Evolutionary conservation across 2,113 vertebrate species (phyloP).

Genomic region (Camelus bactrianus): DNA sequence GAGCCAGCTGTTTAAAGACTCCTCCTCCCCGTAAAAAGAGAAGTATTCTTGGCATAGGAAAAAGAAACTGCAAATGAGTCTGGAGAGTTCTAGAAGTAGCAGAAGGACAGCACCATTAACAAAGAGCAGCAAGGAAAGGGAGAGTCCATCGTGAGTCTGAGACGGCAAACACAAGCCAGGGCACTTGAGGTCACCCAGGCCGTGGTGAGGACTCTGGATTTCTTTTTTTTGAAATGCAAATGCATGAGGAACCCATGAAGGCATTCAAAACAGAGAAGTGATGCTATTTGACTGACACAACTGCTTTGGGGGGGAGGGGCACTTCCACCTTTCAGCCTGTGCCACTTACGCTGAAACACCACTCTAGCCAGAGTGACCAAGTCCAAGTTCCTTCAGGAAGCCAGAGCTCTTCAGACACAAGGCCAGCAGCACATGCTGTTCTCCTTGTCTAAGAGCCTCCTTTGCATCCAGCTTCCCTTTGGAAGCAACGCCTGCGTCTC

Average conservation of each 20-base stretch:
- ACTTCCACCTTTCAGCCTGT: background rate
- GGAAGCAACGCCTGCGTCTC: background rate
- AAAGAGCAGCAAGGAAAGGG: background rate
- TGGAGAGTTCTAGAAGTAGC: background rate
- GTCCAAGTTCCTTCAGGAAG: background rate
- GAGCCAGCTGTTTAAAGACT: background rate
- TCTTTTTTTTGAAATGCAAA: background rate
- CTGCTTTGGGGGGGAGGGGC: background rate
- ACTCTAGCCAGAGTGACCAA: background rate
- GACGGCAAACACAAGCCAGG: slow-evolving; percentile 19
- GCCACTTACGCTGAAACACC: background rate
- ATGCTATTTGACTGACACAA: background rate
- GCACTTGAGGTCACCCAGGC: background rate
- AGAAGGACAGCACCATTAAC: background rate
- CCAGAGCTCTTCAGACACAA: background rate
- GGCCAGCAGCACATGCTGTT: fast-evolving
- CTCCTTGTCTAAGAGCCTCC: background rate
- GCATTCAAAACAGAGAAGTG: background rate
- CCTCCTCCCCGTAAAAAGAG: fast-evolving
- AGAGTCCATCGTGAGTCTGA: background rate
- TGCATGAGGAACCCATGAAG: slow-evolving; percentile 16
- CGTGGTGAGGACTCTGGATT: background rate
- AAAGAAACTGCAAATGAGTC: background rate
- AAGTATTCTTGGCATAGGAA: background rate
- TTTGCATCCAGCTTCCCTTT: background rate